Percentiles rank a stretch among this genome's conserved stretches.
Conservation (phyloP, 37 sponge, comb jelly and placozoan genomes). For the Beroe forskalii region DNA sequence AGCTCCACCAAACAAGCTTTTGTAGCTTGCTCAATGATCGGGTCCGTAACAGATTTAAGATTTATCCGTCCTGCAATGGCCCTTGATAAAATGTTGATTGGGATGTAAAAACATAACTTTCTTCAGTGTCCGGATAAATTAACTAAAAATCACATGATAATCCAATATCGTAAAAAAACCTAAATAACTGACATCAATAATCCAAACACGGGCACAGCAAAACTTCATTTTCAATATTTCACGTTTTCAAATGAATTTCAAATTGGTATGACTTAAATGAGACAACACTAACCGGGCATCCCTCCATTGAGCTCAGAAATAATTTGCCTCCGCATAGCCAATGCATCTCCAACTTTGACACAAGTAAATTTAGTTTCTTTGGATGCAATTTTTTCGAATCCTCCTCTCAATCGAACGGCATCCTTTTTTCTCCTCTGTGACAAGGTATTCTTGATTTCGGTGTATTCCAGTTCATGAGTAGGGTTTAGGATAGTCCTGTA, state of each 20-base stretch:
- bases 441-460: background rate
- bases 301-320: background rate
- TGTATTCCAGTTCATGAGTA: background rate
- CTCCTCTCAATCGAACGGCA: background rate
- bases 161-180: no score
- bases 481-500: background rate
- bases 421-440: background rate
- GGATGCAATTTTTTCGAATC: background rate
- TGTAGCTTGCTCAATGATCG: background rate
- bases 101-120: no score
- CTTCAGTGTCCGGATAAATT: no score
- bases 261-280: no score
- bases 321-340: background rate
- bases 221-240: no score
- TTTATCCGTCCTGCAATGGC: background rate
- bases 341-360: background rate
- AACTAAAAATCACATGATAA: no score
- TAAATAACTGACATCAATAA: no score
- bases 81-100: no score
- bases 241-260: no score
- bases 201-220: no score
- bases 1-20: background rate
- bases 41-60: background rate
- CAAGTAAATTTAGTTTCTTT: background rate
- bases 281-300: background rate